These are phyloP conservation scores for Ridgeia piscesae DNA, from an alignment of 1,140 invertebrate genomes.

Conservation along the genomic window DNA sequence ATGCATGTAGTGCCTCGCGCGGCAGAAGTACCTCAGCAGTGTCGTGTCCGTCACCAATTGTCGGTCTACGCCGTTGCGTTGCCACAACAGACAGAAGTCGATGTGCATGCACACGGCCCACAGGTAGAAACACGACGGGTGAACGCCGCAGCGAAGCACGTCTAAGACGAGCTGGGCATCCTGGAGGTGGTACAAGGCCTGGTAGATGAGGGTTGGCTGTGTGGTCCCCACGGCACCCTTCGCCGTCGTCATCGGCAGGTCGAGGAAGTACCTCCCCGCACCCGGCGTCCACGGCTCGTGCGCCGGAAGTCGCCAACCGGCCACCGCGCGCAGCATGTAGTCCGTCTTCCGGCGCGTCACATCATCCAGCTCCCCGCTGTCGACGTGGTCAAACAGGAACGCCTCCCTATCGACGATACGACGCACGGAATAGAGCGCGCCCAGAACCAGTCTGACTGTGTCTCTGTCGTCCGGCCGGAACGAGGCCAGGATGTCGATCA, in stretches of 20 bases:
- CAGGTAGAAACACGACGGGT: neutral
- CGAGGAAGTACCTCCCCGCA: neutral
- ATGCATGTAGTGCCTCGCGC: neutral
- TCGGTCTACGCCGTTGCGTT: neutral
- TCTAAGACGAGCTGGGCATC: neutral
- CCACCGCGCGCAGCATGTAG: conserved; percentile 2
- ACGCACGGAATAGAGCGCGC: neutral
- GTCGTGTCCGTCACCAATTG: neutral
- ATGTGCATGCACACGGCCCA: neutral
- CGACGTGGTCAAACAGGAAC: neutral
- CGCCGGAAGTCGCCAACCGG: neutral
- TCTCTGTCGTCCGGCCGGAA: neutral
- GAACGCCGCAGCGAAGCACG: neutral
- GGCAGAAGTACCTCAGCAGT: neutral
- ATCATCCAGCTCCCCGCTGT: neutral
- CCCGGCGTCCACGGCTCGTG: neutral
- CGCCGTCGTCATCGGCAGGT: neutral
- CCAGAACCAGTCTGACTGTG: neutral
- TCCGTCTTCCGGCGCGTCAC: neutral
- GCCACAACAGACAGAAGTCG: neutral
- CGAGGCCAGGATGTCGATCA: neutral
- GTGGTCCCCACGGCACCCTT: neutral
- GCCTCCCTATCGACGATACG: neutral
- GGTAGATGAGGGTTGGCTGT: neutral
- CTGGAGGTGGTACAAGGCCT: neutral